phyloP scores from a whole-genome alignment of 2,888 invertebrate genomes.

The Machimus atricapillus region DNA sequence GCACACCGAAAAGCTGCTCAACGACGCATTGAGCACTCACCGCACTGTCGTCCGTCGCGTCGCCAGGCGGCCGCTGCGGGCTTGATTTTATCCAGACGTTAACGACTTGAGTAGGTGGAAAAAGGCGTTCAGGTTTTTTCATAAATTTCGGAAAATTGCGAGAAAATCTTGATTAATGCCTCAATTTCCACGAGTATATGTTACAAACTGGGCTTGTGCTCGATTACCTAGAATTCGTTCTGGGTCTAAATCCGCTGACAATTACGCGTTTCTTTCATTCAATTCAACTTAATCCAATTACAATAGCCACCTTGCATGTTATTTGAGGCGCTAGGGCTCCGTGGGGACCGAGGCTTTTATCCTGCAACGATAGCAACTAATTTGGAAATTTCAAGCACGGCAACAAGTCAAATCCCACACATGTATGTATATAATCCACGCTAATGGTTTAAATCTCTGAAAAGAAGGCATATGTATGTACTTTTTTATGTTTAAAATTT shows the following conservation, averaged over 20 bases:
- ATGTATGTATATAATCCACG: too few species aligned
- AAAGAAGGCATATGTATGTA: too few species aligned
- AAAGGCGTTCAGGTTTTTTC: neutral
- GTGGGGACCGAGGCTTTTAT: neutral
- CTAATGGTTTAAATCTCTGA: too few species aligned
- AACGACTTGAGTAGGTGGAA: neutral
- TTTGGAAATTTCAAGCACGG: neutral
- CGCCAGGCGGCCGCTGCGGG: neutral
- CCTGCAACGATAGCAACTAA: neutral
- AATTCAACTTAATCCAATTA: neutral
- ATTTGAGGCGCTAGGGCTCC: neutral
- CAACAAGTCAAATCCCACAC: neutral
- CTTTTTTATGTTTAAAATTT: too few species aligned
- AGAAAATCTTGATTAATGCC: neutral
- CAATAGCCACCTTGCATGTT: neutral
- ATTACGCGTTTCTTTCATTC: neutral
- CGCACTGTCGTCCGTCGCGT: too few species aligned
- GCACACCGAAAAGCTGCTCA: neutral
- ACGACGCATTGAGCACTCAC: neutral
- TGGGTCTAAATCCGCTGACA: neutral
- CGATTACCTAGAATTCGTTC: neutral
- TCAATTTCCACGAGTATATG: neutral
- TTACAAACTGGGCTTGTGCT: neutral
- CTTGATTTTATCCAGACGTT: neutral
- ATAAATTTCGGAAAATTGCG: neutral